Conservation (phyloP, 2,113 vertebrate genomes). For the Turnix velox region DNA sequence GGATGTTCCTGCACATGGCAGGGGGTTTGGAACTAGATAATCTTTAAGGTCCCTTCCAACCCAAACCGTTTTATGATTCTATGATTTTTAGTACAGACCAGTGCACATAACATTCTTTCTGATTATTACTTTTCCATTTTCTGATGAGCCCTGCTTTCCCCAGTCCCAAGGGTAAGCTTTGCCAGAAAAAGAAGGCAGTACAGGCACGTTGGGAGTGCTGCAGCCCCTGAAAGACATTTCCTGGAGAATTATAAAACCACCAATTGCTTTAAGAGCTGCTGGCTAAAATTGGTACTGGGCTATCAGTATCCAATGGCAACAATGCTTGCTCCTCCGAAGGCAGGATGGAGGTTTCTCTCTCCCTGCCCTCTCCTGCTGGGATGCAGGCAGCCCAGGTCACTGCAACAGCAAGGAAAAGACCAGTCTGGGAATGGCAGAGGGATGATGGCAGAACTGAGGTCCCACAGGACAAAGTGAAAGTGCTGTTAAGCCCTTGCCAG, state of each 20-base stretch:
- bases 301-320: neutral
- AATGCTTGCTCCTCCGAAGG: neutral
- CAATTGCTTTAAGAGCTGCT: neutral
- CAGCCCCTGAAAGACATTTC: neutral
- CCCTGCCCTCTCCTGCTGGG: neutral
- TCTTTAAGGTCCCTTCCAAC: too few relatives aligned
- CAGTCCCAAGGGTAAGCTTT: neutral
- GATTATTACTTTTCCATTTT: neutral
- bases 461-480: neutral
- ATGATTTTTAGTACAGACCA: neutral
- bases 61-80: too few relatives aligned
- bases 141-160: neutral
- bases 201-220: neutral
- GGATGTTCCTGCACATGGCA: too few relatives aligned
- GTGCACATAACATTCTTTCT: neutral
- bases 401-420: fast-evolving
- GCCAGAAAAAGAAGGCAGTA: neutral
- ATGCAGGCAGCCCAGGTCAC: neutral
- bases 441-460: neutral
- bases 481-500: neutral
- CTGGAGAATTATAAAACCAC: neutral
- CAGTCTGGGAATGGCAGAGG: neutral
- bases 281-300: neutral
- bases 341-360: neutral
- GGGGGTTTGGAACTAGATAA: too few relatives aligned